Evolutionary conservation across 2,888 invertebrate genomes (phyloP), one percentile per base, ranked within the genome.

Genomic region (Phymatocera aterrima): DNA sequence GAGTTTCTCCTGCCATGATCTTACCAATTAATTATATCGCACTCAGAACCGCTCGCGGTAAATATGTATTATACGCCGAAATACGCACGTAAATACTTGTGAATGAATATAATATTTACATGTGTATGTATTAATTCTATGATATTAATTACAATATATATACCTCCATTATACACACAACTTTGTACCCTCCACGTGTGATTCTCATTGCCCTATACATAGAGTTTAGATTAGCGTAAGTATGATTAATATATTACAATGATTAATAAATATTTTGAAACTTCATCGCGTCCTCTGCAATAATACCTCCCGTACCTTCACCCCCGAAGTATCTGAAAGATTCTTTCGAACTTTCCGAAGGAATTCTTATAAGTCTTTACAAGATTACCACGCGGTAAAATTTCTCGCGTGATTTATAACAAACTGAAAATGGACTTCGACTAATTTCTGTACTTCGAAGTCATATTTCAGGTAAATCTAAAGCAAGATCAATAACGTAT

Each of bases 211-310:
- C 57, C 57, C 61, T 37, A 3, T 48, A n/a, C n/a, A n/a, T 61
- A 34, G 37, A 61, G 2, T 18, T 18, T 37, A 34, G n/a, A 6
- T 61, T 37, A 37, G 61, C 31, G 34, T 57, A 57, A 28, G 57
- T 68, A 40, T 68, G 43, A 68, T 68, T 68, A 68, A 31, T 24
- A 60, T 18, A 81, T 48, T 77, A n/a, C 81, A 79, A 83, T 83
- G 82, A 80, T 83, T 80, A 84, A 87, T 87, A 87, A 86, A 86
- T 86, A 86, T 86, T 86, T 86, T 86, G 81, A 85, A 84, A 81
- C 43, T 78, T 61, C 60, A 75, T 40, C 51, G 60, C 72, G 15
- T 68, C 46, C 18, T 31, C 37, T 61, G 18, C 24, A n/a, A 10
- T 61, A 18, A 61, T 34, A 31, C 31, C 18, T 18, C 12, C 37